These are phyloP conservation scores for Steinernema feltiae DNA, from an alignment of 1,140 invertebrate species.

Conservation along the genomic window DNA sequence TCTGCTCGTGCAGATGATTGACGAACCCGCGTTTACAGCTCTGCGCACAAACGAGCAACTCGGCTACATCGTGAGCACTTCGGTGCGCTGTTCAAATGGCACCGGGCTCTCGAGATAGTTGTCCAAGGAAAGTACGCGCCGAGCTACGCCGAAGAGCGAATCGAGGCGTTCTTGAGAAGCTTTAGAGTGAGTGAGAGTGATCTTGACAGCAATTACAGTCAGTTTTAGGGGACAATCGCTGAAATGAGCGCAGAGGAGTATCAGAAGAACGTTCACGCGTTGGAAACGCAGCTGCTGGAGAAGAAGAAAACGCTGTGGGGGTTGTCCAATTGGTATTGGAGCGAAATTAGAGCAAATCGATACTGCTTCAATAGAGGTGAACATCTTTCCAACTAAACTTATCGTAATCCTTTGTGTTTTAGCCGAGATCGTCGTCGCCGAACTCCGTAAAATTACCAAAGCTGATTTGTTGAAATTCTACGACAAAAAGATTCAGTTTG, in stretches of 20 bases:
- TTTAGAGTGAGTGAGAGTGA: constrained; percentile 66
- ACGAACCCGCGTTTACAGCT: constrained; percentile 81
- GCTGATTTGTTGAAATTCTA: constrained; percentile 76
- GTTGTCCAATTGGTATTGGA: constrained; percentile 71
- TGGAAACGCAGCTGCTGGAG: constrained; percentile 74
- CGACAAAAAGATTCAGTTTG: constrained; percentile 56
- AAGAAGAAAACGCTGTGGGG: constrained; percentile 77
- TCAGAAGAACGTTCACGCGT: constrained; percentile 71
- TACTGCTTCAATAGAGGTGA: constrained; percentile 80
- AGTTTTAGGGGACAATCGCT: constrained; percentile 66
- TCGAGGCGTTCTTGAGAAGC: constrained; percentile 76
- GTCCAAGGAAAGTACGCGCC: constrained; percentile 83
- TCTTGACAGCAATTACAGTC: neutral
- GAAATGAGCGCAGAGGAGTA: constrained; percentile 78
- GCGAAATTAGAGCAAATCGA: constrained; percentile 76
- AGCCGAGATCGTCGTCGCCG: constrained; percentile 75
- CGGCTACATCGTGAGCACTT: constrained; percentile 87
- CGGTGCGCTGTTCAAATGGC: constrained; percentile 69
- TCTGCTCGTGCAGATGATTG: constrained; percentile 77
- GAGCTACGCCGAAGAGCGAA: constrained; percentile 73
- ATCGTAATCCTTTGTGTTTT: no score
- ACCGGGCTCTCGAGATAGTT: constrained; percentile 78
- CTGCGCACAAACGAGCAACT: constrained; percentile 84
- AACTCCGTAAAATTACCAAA: constrained; percentile 72
- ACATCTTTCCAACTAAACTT: no score